These are phyloP conservation scores for Catalaphyllia jardinei DNA, from an alignment of 64 coral and sea anemone species.

Conservation along the genomic window DNA sequence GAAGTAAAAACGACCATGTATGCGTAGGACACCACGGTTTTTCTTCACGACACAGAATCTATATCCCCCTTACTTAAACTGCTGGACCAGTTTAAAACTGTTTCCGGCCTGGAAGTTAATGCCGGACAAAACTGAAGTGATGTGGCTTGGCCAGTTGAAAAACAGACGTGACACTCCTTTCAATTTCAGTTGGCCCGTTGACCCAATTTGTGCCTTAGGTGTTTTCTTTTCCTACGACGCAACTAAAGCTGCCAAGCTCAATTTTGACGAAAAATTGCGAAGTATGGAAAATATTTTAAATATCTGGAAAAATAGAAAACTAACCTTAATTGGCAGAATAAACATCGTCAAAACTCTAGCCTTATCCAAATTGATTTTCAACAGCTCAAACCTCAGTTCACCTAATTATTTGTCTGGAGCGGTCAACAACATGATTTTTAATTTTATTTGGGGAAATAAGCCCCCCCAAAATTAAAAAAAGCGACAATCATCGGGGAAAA, in stretches of 20 bases:
- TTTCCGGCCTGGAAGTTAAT: neutral
- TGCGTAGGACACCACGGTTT: neutral
- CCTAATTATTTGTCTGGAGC: no score
- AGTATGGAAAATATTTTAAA: constrained; percentile 11
- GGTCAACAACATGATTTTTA: neutral
- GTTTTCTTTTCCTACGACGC: constrained; percentile 22
- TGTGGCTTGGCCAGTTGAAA: neutral
- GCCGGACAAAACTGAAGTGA: neutral
- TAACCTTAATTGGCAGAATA: constrained; percentile 1
- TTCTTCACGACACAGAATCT: neutral
- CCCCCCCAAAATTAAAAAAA: neutral
- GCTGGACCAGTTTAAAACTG: neutral
- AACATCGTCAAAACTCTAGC: neutral
- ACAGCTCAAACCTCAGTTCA: no score
- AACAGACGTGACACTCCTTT: constrained; percentile 8
- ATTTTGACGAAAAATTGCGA: constrained; percentile 1
- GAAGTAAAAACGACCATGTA: neutral
- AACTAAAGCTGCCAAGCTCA: constrained; percentile 2
- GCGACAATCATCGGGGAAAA: neutral
- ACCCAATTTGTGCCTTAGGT: constrained; percentile 40
- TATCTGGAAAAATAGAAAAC: constrained; percentile 6
- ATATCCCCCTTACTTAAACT: neutral
- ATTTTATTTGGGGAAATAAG: neutral
- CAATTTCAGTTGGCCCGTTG: constrained; percentile 7
- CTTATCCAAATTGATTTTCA: neutral